Conservation (phyloP, 2,113 vertebrate genomes). For the Andinoacara biseriatus region DNA sequence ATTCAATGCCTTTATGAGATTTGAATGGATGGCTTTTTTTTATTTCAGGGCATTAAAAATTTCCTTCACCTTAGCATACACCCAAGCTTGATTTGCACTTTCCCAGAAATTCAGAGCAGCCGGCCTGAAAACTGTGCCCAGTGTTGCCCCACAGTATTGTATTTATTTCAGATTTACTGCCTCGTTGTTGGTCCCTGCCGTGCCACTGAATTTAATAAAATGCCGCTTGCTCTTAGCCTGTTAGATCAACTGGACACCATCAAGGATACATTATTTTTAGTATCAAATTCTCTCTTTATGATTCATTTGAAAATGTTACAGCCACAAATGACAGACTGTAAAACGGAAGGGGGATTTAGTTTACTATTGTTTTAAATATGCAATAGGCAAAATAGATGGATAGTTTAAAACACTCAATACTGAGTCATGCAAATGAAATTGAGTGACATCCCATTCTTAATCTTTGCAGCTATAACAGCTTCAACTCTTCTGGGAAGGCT, state of each 20-base stretch:
- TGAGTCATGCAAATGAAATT: not conserved
- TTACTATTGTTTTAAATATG: not conserved
- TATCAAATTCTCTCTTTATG: not conserved
- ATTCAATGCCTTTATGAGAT: not conserved
- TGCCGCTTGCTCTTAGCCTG: not conserved
- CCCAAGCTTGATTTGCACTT: not conserved
- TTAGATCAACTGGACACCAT: not conserved
- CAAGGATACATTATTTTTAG: not conserved
- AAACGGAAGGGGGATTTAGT: not conserved
- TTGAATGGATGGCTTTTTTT: accelerated
- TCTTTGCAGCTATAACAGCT: no score
- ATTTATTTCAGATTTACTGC: not conserved
- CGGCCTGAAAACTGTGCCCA: not conserved
- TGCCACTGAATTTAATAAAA: not conserved
- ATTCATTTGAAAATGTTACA: not conserved
- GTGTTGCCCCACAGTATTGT: not conserved
- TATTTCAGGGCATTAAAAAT: not conserved
- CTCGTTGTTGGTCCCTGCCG: not conserved
- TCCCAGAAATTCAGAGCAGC: not conserved
- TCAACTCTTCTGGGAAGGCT: no score
- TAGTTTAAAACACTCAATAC: not conserved
- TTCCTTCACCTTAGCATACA: not conserved
- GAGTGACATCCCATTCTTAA: no score
- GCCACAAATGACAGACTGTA: not conserved
- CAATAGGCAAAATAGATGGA: accelerated